Percentiles rank a stretch among this genome's conserved stretches.
These are phyloP conservation scores for Setipinna tenuifilis DNA, from an alignment of 2,797 vertebrate species.

Conservation along the genomic window DNA sequence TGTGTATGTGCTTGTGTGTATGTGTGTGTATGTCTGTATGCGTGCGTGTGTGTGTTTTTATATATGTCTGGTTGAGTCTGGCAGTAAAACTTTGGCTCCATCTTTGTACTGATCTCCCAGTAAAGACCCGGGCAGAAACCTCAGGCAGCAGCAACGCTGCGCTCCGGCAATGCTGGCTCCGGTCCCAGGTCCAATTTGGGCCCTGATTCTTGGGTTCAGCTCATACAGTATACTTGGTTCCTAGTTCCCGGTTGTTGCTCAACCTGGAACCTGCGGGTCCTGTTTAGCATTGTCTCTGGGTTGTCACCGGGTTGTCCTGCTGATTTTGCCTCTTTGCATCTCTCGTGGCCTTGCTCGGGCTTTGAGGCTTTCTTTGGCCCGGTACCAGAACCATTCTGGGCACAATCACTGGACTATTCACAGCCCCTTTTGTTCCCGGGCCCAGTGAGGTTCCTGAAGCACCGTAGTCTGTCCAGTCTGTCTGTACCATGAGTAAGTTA, in stretches of 20 bases:
- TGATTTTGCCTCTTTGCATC: no score
- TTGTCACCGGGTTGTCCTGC: no score
- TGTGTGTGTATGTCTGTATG: conserved; percentile 8
- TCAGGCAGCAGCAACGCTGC: background rate
- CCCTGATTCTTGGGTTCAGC: background rate
- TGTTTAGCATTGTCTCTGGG: background rate
- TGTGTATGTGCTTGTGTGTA: background rate
- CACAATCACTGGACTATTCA: background rate
- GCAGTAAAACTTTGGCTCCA: background rate
- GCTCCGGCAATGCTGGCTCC: background rate
- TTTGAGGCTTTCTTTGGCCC: no score
- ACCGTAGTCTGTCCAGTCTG: background rate
- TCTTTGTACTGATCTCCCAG: background rate
- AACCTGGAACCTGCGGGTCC: background rate
- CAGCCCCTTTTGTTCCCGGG: background rate
- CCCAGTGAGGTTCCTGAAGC: background rate
- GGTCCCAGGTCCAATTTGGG: background rate
- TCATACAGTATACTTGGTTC: background rate
- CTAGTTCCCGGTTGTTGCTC: background rate
- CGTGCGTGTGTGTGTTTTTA: background rate
- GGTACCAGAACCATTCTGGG: background rate
- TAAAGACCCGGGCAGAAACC: background rate
- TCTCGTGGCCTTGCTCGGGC: no score
- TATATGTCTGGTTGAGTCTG: background rate
- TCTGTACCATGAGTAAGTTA: no score